These are phyloP conservation scores for Hydrolagus colliei DNA, from an alignment of 2,797 vertebrate genomes.

Conservation along the genomic window DNA sequence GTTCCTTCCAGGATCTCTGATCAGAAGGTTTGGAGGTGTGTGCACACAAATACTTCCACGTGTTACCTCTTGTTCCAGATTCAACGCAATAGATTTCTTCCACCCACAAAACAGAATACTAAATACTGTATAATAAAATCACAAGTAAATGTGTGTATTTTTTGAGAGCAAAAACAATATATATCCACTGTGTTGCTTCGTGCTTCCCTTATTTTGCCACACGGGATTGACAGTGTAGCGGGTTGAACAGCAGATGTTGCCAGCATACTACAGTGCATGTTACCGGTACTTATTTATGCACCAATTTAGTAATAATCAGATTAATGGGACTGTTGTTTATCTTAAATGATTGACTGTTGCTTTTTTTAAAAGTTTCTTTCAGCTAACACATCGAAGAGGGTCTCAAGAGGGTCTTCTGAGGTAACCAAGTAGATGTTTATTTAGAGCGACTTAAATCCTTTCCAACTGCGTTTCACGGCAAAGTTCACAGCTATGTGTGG, in stretches of 20 bases:
- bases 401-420: slow-evolving; percentile 16
- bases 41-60: too few species aligned
- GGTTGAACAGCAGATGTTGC: background rate
- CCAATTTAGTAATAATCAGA: slow-evolving; percentile 5
- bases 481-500: background rate
- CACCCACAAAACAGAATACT: too few species aligned
- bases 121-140: too few species aligned
- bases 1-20: too few species aligned
- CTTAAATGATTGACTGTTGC: slow-evolving; percentile 11
- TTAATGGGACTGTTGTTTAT: background rate
- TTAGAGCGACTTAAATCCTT: background rate
- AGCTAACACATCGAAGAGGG: slow-evolving; percentile 14
- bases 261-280: background rate
- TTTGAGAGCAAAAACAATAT: too few species aligned
- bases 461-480: background rate
- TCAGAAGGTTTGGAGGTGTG: too few species aligned
- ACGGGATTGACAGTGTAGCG: background rate
- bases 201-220: too few species aligned
- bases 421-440: background rate
- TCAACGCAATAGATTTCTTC: too few species aligned
- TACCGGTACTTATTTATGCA: background rate
- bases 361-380: slow-evolving; percentile 9
- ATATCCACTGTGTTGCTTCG: too few species aligned
- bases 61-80: too few species aligned
- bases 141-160: too few species aligned